These are phyloP conservation scores for Diplolepis rosae DNA, from an alignment of 2,888 invertebrate species.

Conservation along the genomic window DNA sequence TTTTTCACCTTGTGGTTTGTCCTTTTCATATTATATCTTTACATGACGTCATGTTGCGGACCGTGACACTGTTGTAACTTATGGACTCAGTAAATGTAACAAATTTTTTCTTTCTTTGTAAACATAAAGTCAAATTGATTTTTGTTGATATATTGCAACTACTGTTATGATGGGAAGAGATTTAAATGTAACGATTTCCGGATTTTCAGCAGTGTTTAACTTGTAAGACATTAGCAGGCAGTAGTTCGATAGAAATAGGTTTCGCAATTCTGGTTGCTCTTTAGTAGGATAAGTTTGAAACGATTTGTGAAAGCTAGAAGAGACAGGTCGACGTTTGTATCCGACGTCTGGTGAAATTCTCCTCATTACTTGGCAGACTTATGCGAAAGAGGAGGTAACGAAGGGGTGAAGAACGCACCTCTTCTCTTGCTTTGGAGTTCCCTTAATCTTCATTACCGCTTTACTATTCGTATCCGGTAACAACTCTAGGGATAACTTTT, in stretches of 20 bases:
- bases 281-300: slow-evolving; percentile 18
- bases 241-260: slow-evolving; percentile 3
- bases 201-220: not conserved
- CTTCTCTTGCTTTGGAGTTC: slow-evolving; percentile 9
- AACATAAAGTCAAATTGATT: no score
- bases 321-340: slow-evolving; percentile 24
- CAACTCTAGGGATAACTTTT: slow-evolving; percentile 45
- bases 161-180: no score
- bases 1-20: no score
- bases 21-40: no score
- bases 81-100: no score
- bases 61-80: no score
- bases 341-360: slow-evolving; percentile 16
- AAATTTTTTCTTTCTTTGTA: no score
- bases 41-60: no score
- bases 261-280: slow-evolving; percentile 3
- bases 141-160: no score
- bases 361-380: slow-evolving; percentile 29
- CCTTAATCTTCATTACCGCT: slow-evolving; percentile 29
- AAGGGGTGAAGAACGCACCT: slow-evolving; percentile 9
- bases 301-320: slow-evolving; percentile 20
- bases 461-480: slow-evolving; percentile 25
- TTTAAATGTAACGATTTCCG: not conserved
- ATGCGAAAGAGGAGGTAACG: slow-evolving; percentile 13
- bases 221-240: slow-evolving; percentile 8